Evolutionary conservation across 2,113 vertebrate species (phyloP), one percentile per base, ranked within the genome.

Genomic region (Leucopternis melanops): DNA sequence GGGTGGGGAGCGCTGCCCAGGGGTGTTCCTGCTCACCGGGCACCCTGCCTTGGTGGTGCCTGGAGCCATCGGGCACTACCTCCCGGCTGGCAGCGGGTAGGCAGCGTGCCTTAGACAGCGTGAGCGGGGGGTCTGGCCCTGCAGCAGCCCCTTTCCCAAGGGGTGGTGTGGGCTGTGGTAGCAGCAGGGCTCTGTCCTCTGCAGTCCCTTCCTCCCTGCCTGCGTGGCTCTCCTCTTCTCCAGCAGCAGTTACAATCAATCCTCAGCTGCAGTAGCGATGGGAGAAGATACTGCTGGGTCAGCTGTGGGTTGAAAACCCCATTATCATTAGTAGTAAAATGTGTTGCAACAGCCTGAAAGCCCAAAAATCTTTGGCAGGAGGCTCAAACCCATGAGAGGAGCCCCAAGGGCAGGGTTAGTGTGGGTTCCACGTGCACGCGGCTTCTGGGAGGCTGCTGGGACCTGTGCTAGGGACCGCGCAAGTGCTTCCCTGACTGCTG

Each of bases 361-460:
- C 20, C 26, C 10, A 2, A 17, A 21, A 38, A 1, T 1, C 15
- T 36, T 58, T 47, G 66, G 15, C 15, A 25, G 40, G 9, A 36
- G 44, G 25, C 26, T 38, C 52, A 21, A 10, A 36, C 2, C 8
- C 0, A 0, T 3, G 6, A 1, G 67, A 29, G 77, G 40, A 66
- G 13, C 84, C 32, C 44, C 2, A 1, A 11, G 47, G 59, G 31
- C 5, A 18, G 80, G 57, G 6, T 17, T 9, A 2, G 18, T 0
- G 18, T 1, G 8, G 65, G 47, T 44, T 6, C 27, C 7, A 9
- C 2, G 0, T 5, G 21, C 5, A 2, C 6, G 5, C 0, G 1
- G 10, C 4, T 44, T 22, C 45, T 8, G 7, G 31, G 63, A 58
- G 38, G 21, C 57, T 63, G 69, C 71, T 3, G 6, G 62, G 47